Evolutionary conservation across 2,113 vertebrate genomes (phyloP).

Genomic region (Phrynosoma blainvillii): DNA sequence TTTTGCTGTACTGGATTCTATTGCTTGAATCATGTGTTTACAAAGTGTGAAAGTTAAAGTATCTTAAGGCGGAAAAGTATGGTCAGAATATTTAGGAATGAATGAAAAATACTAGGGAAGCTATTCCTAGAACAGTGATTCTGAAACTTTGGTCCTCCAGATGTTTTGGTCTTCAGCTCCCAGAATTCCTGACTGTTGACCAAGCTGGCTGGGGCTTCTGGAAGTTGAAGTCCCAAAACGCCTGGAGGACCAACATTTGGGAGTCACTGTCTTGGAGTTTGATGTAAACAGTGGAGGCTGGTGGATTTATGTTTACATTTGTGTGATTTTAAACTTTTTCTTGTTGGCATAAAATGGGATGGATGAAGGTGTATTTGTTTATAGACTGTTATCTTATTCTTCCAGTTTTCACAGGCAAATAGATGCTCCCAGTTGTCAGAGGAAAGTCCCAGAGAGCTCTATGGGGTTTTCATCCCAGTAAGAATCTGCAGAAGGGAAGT

Average conservation of each 20-base stretch:
- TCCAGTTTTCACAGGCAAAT: not conserved
- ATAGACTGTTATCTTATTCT: not conserved
- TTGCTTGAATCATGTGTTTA: not conserved
- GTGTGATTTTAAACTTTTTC: not conserved
- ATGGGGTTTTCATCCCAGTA: not conserved
- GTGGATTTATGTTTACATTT: not conserved
- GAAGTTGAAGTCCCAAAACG: too few relatives aligned
- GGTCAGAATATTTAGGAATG: not conserved
- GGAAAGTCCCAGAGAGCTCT: too few relatives aligned
- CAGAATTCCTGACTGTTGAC: too few relatives aligned
- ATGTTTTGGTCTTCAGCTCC: too few relatives aligned
- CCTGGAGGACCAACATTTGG: too few relatives aligned
- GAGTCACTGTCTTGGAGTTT: not conserved
- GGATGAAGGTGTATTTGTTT: not conserved
- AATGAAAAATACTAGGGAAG: not conserved
- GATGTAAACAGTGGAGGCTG: not conserved
- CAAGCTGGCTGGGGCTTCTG: too few relatives aligned
- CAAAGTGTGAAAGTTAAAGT: not conserved
- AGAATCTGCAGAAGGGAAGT: not conserved
- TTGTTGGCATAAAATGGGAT: not conserved
- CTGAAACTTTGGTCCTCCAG: too few relatives aligned
- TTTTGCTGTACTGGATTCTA: not conserved
- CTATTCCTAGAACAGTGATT: not conserved
- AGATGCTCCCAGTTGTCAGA: too few relatives aligned
- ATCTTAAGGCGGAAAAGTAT: not conserved